Evolutionary conservation across 2,113 vertebrate genomes (phyloP).

Genomic region (Dromaius novaehollandiae): DNA sequence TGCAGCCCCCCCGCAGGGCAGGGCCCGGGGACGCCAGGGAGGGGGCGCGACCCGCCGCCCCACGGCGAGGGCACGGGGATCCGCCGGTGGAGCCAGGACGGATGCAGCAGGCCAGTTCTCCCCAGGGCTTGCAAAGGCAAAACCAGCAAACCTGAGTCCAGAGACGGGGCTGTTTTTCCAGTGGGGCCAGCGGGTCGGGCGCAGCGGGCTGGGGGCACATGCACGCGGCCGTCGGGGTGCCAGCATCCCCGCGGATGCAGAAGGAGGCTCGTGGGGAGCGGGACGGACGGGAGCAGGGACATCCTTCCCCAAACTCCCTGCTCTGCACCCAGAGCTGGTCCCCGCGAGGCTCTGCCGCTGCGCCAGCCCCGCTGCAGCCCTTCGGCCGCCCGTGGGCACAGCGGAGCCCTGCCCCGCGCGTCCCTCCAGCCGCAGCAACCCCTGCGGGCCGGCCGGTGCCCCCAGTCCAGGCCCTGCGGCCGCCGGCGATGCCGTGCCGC

Average conservation of each 20-base stretch:
- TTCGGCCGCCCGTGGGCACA: fast-evolving
- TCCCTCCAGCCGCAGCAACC: not conserved
- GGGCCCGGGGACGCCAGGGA: too few relatives aligned
- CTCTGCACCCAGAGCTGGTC: not conserved
- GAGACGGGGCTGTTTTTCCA: not conserved
- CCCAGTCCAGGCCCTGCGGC: not conserved
- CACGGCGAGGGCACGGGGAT: fast-evolving
- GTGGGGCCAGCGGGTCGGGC: not conserved
- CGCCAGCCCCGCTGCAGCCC: not conserved
- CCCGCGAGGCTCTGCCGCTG: not conserved
- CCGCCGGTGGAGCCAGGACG: not conserved
- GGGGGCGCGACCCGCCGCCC: not conserved
- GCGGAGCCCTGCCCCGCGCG: not conserved
- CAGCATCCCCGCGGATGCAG: not conserved
- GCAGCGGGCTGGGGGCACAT: not conserved
- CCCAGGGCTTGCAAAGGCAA: not conserved
- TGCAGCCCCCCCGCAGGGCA: not conserved
- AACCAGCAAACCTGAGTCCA: not conserved
- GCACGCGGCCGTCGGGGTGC: not conserved
- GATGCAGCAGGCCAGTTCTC: not conserved
- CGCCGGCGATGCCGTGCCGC: too few relatives aligned
- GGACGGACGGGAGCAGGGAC: not conserved
- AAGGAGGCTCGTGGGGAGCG: fast-evolving
- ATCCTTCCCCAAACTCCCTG: not conserved
- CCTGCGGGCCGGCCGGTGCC: not conserved